These are phyloP conservation scores for Delia radicum DNA, from an alignment of 1,140 invertebrate genomes.

Conservation along the genomic window DNA sequence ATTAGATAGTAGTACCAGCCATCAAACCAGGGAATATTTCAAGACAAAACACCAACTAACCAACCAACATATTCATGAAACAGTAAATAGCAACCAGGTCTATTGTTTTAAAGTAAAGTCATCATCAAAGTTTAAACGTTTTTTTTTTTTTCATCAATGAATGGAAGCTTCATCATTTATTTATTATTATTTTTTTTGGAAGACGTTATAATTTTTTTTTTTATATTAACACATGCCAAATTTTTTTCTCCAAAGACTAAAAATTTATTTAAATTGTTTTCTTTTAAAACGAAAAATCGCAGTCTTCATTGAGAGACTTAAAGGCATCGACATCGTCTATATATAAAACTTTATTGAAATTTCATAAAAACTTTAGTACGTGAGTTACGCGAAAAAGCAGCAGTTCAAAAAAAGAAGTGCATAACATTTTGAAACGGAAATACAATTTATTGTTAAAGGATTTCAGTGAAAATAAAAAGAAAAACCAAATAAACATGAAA, in stretches of 20 bases:
- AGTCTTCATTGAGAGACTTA: background rate
- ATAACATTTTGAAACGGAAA: background rate
- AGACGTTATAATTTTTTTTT: background rate
- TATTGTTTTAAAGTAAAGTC: background rate
- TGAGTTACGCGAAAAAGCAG: background rate
- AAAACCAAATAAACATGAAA: background rate
- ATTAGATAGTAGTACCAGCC: background rate
- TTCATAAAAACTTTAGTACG: background rate
- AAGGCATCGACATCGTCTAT: background rate
- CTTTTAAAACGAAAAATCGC: background rate
- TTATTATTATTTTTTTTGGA: background rate
- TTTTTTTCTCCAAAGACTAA: background rate
- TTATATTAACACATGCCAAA: background rate
- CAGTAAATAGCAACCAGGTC: background rate
- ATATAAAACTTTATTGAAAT: background rate
- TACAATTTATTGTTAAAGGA: background rate
- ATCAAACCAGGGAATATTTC: no score
- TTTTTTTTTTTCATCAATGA: background rate
- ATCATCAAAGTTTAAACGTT: background rate
- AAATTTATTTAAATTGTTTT: conserved; percentile 3
- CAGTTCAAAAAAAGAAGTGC: background rate
- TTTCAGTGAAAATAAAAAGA: background rate
- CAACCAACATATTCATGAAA: background rate
- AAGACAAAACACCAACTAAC: no score
- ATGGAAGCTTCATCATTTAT: background rate